These are phyloP conservation scores for Linepithema humile DNA, from an alignment of 1,140 invertebrate species.

Conservation along the genomic window DNA sequence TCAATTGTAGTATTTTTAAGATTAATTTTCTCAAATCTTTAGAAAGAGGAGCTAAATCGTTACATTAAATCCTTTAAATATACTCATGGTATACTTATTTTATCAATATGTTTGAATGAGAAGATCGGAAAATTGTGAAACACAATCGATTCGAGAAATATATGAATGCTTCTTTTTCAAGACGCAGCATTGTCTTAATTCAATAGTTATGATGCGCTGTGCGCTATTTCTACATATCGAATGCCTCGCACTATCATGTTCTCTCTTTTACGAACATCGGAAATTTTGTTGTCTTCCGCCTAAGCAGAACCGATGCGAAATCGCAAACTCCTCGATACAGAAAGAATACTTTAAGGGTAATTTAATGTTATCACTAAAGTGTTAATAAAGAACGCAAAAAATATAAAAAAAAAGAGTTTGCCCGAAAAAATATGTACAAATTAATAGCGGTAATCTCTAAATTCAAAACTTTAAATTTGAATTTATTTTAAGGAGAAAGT, in stretches of 20 bases:
- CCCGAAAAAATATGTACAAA: background rate
- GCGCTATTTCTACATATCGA: background rate
- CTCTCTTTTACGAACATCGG: slow-evolving; percentile 12
- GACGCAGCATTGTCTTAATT: background rate
- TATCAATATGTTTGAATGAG: background rate
- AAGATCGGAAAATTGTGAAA: background rate
- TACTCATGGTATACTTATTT: background rate
- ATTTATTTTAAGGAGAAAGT: background rate
- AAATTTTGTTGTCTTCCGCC: slow-evolving; percentile 3
- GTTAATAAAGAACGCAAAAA: background rate
- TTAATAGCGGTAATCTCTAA: background rate
- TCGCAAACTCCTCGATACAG: background rate
- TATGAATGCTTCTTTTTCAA: background rate
- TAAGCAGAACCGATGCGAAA: background rate
- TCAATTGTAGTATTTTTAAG: background rate
- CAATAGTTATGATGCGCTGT: background rate
- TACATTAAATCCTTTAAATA: background rate
- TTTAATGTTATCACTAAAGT: background rate
- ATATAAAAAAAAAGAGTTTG: slow-evolving; percentile 4
- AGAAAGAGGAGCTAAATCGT: background rate
- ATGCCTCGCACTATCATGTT: slow-evolving; percentile 19
- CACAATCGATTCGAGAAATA: background rate
- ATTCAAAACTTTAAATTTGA: background rate
- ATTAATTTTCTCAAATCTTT: slow-evolving; percentile 18
- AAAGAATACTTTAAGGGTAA: background rate